These are phyloP conservation scores for Callionymus lyra DNA, from an alignment of 2,113 vertebrate genomes.

Conservation along the genomic window DNA sequence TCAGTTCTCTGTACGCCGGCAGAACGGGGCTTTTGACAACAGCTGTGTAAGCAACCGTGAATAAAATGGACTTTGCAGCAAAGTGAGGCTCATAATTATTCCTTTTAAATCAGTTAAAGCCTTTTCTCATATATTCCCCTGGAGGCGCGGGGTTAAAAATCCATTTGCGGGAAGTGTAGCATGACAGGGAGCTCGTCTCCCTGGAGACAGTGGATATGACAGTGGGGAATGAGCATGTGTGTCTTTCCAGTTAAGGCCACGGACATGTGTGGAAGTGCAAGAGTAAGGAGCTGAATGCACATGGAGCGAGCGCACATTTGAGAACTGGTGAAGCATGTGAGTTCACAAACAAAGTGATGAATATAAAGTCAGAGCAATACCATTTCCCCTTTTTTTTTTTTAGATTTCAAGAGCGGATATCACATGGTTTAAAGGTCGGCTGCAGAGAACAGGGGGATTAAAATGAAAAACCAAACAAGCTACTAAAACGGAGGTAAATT, in stretches of 20 bases:
- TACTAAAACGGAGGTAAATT: not conserved
- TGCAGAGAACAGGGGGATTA: slow-evolving; percentile 10
- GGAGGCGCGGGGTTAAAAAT: slow-evolving; percentile 69
- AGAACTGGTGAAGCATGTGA: slow-evolving; percentile 32
- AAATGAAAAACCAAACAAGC: not conserved
- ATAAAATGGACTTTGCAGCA: slow-evolving; percentile 62
- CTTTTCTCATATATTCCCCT: slow-evolving; percentile 67
- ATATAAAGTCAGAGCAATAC: slow-evolving; percentile 17
- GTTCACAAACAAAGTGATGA: slow-evolving; percentile 30
- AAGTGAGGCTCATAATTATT: slow-evolving; percentile 69
- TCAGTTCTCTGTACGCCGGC: too few species aligned
- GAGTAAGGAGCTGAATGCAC: not conserved
- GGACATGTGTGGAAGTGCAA: slow-evolving; percentile 8
- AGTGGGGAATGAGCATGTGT: slow-evolving; percentile 39
- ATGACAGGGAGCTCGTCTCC: slow-evolving; percentile 68
- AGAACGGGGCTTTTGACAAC: slow-evolving; percentile 35
- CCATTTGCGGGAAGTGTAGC: slow-evolving; percentile 74
- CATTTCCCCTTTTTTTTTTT: slow-evolving; percentile 14
- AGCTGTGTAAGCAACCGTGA: slow-evolving; percentile 57
- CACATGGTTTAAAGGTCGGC: slow-evolving; percentile 47
- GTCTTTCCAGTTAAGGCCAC: slow-evolving; percentile 21
- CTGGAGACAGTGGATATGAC: slow-evolving; percentile 64
- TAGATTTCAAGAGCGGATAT: slow-evolving; percentile 22
- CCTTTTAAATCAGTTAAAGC: slow-evolving; percentile 69
- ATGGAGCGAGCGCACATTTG: slow-evolving; percentile 35